A percentile compares a stretch with the other conserved stretches of the same genome.
Conservation (phyloP, 2,797 vertebrate species). For the Morus bassanus region DNA sequence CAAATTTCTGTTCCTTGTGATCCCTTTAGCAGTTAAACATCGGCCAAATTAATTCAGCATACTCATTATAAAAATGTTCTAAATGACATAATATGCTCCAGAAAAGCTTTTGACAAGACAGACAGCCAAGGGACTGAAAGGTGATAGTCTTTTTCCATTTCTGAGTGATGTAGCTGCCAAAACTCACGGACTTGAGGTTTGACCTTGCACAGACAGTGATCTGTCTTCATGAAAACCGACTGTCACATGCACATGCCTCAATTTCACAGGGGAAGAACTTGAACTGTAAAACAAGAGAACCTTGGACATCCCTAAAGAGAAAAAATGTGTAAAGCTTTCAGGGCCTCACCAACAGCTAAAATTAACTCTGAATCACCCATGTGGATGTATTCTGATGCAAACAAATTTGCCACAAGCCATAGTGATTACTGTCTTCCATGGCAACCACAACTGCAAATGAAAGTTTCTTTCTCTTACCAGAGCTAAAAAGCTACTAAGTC, state of each 20-base stretch:
- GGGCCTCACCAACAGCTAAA: conserved; percentile 47
- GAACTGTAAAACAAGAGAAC: conserved; percentile 57
- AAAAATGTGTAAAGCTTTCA: conserved; percentile 64
- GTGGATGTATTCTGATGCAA: conserved; percentile 6
- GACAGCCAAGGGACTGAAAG: conserved; percentile 44
- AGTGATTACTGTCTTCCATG: neutral
- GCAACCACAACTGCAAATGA: neutral
- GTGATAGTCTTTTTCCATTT: conserved; percentile 63
- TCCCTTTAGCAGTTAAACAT: neutral
- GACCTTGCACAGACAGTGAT: conserved; percentile 78
- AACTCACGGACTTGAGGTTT: conserved; percentile 64
- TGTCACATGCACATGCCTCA: conserved; percentile 74
- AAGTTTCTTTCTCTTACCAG: neutral
- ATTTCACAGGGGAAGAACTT: conserved; percentile 73
- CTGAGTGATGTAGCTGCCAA: conserved; percentile 73
- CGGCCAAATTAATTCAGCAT: neutral
- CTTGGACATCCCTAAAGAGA: conserved; percentile 71
- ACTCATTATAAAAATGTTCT: conserved; percentile 1
- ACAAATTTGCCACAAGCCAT: neutral
- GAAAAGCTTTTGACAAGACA: conserved; percentile 49
- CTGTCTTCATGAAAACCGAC: conserved; percentile 76
- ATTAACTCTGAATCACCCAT: conserved; percentile 62
- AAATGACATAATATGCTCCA: neutral
- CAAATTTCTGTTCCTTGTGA: neutral
- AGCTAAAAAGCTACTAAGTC: conserved; percentile 16